Conservation (phyloP, 2,888 invertebrate genomes). For the Coremacera marginata region DNA sequence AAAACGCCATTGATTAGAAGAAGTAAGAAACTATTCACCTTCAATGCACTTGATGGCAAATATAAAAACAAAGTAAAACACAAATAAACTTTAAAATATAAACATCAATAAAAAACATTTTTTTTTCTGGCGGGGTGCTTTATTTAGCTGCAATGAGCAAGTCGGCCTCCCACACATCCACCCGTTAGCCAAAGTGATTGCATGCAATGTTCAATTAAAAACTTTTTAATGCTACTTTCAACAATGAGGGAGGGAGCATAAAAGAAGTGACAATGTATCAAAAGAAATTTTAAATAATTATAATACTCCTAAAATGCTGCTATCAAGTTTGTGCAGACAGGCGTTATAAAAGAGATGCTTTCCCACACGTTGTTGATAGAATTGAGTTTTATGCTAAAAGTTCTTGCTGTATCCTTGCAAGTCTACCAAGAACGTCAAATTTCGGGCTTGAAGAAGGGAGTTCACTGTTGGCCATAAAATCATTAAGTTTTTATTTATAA, state of each 20-base stretch:
- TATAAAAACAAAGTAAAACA: background rate
- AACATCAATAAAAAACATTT: background rate
- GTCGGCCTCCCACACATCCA: background rate
- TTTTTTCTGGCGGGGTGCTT: background rate
- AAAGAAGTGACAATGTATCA: background rate
- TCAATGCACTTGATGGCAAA: background rate
- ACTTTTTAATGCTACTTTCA: slow-evolving; percentile 15
- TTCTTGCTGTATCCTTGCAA: too few species aligned
- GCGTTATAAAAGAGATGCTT: slow-evolving; percentile 34
- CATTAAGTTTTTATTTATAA: too few species aligned
- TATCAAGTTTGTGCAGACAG: slow-evolving; percentile 32
- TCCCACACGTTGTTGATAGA: background rate
- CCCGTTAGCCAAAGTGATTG: slow-evolving; percentile 52
- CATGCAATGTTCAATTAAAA: slow-evolving; percentile 61
- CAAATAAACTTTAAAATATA: background rate
- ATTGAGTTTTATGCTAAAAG: background rate
- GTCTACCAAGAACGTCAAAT: too few species aligned
- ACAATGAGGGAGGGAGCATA: background rate
- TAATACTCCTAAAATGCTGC: slow-evolving; percentile 52
- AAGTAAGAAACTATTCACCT: too few species aligned
- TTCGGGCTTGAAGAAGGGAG: too few species aligned
- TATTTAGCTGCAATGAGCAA: background rate
- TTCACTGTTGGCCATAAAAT: too few species aligned
- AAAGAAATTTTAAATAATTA: slow-evolving; percentile 53
- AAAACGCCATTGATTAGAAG: too few species aligned